Conservation (phyloP, 2,113 vertebrate species). For the Morone saxatilis region DNA sequence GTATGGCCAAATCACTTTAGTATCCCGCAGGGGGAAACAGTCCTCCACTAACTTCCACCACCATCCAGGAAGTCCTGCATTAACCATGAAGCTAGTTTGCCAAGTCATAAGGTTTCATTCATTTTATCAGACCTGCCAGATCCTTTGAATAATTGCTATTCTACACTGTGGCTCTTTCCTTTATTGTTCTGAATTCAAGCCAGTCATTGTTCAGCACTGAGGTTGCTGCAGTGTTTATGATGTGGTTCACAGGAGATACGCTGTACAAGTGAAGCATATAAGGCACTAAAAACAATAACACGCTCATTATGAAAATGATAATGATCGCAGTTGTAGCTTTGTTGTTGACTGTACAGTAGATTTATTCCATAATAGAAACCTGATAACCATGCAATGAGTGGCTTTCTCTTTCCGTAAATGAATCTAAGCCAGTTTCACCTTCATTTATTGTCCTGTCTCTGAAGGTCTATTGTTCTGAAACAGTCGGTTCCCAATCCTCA, state of each 20-base stretch:
- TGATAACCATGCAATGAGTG: neutral
- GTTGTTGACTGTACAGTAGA: constrained; percentile 9
- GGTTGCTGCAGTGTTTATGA: constrained; percentile 35
- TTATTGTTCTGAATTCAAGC: constrained; percentile 64
- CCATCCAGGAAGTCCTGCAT: constrained; percentile 73
- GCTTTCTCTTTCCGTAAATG: constrained; percentile 30
- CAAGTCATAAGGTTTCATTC: constrained; percentile 72
- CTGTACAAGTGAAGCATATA: constrained; percentile 27
- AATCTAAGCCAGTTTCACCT: constrained; percentile 51
- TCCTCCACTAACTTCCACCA: constrained; percentile 63
- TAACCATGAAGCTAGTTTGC: constrained; percentile 74
- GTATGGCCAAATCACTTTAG: constrained; percentile 67
- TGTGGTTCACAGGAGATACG: constrained; percentile 41
- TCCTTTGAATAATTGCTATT: constrained; percentile 68
- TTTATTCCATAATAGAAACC: constrained; percentile 31
- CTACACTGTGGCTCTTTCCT: constrained; percentile 57
- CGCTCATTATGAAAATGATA: constrained; percentile 33
- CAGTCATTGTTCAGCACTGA: constrained; percentile 49
- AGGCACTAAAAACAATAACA: constrained; percentile 43
- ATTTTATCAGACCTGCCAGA: constrained; percentile 71
- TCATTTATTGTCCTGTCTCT: constrained; percentile 45
- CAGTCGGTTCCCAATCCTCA: constrained; percentile 20
- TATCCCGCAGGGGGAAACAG: constrained; percentile 50
- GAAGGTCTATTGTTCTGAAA: constrained; percentile 39
- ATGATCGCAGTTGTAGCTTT: constrained; percentile 19